phyloP scores from a whole-genome alignment of 2,888 invertebrate species.

The Catocala fraxini region DNA sequence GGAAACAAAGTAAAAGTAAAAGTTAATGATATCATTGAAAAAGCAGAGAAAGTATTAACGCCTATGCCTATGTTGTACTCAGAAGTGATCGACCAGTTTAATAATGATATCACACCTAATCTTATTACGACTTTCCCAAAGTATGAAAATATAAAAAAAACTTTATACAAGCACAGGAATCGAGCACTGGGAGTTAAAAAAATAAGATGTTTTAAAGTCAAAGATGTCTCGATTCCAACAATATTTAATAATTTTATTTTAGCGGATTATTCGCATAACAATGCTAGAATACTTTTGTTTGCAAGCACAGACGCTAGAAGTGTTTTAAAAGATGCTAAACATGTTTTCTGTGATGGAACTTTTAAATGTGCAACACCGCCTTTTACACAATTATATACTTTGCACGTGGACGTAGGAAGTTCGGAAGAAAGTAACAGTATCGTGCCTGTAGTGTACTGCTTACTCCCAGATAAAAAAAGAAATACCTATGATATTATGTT shows the following conservation, averaged over 20 bases:
- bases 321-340: not conserved
- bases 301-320: not conserved
- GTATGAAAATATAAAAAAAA: not conserved
- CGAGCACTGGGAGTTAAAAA: not conserved
- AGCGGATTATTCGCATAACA: not conserved
- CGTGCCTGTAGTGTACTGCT: not conserved
- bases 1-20: not conserved
- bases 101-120: not conserved
- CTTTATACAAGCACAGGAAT: not conserved
- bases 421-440: slow-evolving; percentile 1
- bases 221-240: not conserved
- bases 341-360: not conserved
- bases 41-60: not conserved
- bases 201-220: not conserved
- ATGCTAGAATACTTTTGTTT: not conserved
- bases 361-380: not conserved
- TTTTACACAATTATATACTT: slow-evolving; percentile 3
- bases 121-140: not conserved
- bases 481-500: slow-evolving; percentile 8
- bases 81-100: not conserved
- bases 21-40: not conserved
- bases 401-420: slow-evolving; percentile 9
- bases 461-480: slow-evolving; percentile 9
- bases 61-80: not conserved
- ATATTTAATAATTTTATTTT: not conserved